Base-by-base conservation (phyloP, 2,888 invertebrate species). In the Tholera decimalis region DNA sequence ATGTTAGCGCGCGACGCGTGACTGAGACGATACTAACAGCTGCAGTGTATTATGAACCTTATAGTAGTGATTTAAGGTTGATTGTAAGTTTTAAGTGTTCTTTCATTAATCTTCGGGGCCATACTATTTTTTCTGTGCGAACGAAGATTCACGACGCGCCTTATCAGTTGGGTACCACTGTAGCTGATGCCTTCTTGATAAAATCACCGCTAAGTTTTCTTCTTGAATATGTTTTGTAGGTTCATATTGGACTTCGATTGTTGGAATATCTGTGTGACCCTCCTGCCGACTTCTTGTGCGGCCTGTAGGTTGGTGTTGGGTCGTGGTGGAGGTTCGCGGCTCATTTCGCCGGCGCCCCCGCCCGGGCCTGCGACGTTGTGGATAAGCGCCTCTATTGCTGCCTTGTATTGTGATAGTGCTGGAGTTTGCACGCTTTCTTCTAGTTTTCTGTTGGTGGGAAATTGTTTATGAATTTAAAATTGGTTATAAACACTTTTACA, bases 211-310 rank as follows among this genome's bases (percentile, higher is more conserved):
- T 94, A 95, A 26, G 94, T 91, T 83, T 96, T 96, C 88, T 96
- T 96, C 75, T 95, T 96, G 68, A 96, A 96, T 82, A 96, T 95
- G 68, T 91, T 95, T 64, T 90, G 95, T 44, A 96, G 71, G 72
- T 95, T 94, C 85, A 95, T 95, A 55, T 95, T 95, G 0, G 88
- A 89, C 68, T 95, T 96, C 47, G 94, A 93, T 22, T 94, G 92
- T 49, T 95, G 93, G 86, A 96, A 95, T 83, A 96, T 95, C 59
- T 94, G 94, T 26, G 96, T 91, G 77, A 96, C 94, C 1, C 95
- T 78, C 8, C 96, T 77, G 54, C 95, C 95, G 1, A 95, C 95
- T 55, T 95, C 94, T 37, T 94, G 93, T 3, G 94, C 95, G 0
- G 93, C 83, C 4, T 91, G 91, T 1, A 92, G 82, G 84, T 92